Conservation (phyloP, 1,140 invertebrate species). For the Intoshia linei region DNA sequence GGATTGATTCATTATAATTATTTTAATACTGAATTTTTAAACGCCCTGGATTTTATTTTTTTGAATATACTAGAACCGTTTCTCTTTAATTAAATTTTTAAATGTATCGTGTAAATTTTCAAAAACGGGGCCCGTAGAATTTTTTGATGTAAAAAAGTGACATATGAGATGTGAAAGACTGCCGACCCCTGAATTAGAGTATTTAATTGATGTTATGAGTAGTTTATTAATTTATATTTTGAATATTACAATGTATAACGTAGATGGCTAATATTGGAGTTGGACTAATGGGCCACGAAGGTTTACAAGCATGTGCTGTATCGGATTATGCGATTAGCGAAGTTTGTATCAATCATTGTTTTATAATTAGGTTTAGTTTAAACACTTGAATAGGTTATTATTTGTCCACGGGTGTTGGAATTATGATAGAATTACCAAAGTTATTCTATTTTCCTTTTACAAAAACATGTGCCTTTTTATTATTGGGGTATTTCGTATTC, state of each 20-base stretch:
- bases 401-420: slow-evolving; percentile 97
- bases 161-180: no score
- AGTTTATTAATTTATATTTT: no score
- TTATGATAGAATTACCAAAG: slow-evolving; percentile 70
- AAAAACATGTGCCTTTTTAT: slow-evolving; percentile 97
- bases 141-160: no score
- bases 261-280: slow-evolving; percentile 39
- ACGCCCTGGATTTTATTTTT: no score
- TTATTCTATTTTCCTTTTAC: slow-evolving; percentile 94
- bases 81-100: no score
- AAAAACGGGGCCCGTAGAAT: no score
- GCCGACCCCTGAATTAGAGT: no score
- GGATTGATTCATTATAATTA: no score
- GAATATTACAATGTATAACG: not conserved
- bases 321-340: slow-evolving; percentile 81
- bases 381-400: slow-evolving; percentile 32
- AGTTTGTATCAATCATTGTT: slow-evolving; percentile 13
- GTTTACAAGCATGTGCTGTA: slow-evolving; percentile 76
- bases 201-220: no score
- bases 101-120: no score
- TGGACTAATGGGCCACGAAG: slow-evolving; percentile 89
- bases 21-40: no score
- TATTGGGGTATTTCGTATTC: slow-evolving; percentile 51
- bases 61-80: no score
- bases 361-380: slow-evolving; percentile 33